phyloP scores from a whole-genome alignment of 2,113 vertebrate species.

The Forbesichthys papilliferus region DNA sequence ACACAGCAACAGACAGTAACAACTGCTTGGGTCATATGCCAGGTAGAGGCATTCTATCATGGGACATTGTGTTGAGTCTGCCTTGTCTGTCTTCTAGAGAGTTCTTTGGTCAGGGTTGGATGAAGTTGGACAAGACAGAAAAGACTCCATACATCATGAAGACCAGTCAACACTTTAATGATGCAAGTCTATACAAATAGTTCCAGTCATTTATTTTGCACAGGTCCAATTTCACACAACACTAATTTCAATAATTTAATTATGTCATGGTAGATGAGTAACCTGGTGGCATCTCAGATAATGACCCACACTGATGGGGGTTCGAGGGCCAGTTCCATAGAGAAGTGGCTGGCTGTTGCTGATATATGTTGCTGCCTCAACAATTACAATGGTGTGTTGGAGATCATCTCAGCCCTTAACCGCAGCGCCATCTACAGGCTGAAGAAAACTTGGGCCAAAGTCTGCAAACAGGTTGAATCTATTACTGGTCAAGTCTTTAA shows the following conservation, averaged over 20 bases:
- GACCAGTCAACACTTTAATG: slow-evolving; percentile 89
- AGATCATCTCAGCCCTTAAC: slow-evolving; percentile 89
- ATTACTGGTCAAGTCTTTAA: too few relatives aligned
- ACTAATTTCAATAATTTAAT: not conserved
- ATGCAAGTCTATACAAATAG: slow-evolving; percentile 71
- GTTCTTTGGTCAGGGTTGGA: slow-evolving; percentile 90
- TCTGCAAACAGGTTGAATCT: slow-evolving; percentile 82
- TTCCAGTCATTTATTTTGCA: not conserved
- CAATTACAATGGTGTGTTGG: slow-evolving; percentile 87
- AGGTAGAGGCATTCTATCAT: not conserved
- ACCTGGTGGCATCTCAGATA: slow-evolving; percentile 88
- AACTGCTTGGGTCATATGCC: not conserved
- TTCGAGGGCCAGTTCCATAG: slow-evolving; percentile 82
- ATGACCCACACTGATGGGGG: slow-evolving; percentile 81
- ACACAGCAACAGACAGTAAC: too few relatives aligned
- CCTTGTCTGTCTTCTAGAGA: slow-evolving; percentile 70
- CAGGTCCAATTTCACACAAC: not conserved
- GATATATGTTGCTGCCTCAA: slow-evolving; percentile 88
- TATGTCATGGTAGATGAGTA: slow-evolving; percentile 81
- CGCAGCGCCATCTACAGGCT: slow-evolving; percentile 89
- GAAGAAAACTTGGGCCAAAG: slow-evolving; percentile 89
- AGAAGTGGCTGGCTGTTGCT: slow-evolving; percentile 88
- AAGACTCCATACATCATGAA: slow-evolving; percentile 88
- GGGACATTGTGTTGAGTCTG: not conserved
- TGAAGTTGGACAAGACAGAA: slow-evolving; percentile 87